Evolutionary conservation across 1,140 invertebrate species (phyloP).

Genomic region (Oncopodura yosiiana): DNA sequence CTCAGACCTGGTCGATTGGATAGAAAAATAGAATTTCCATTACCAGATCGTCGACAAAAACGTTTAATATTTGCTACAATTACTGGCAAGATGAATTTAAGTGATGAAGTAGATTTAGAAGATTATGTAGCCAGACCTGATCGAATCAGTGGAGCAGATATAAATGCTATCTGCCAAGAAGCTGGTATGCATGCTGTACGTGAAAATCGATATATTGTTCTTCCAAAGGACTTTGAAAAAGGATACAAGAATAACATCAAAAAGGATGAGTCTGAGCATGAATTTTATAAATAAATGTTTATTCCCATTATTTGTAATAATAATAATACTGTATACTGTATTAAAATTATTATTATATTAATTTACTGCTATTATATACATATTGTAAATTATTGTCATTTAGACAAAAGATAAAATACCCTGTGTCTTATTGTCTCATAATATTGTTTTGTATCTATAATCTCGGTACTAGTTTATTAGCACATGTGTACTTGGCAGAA

Average conservation of each 20-base stretch:
- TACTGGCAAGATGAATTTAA: conserved; percentile 98
- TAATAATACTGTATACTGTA: too few relatives aligned
- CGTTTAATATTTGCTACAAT: conserved; percentile 97
- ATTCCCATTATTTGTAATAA: too few relatives aligned
- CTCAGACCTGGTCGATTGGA: conserved; percentile 93
- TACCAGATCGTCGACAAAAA: conserved; percentile 95
- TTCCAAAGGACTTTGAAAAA: conserved; percentile 99
- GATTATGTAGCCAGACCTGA: conserved; percentile 98
- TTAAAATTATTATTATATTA: too few relatives aligned
- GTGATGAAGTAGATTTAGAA: conserved; percentile 97
- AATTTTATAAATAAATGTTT: conserved; percentile 91
- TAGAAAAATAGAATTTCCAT: conserved; percentile 97
- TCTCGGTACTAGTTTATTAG: too few relatives aligned
- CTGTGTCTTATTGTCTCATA: too few relatives aligned
- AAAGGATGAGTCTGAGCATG: conserved; percentile 98
- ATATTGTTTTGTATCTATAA: too few relatives aligned
- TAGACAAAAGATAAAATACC: too few relatives aligned
- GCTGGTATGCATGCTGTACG: conserved; percentile 91
- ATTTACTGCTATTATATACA: too few relatives aligned
- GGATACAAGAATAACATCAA: conserved; percentile 99
- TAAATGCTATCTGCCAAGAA: conserved; percentile 99
- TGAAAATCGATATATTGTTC: conserved; percentile 96
- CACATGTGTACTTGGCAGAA: too few relatives aligned
- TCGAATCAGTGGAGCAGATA: conserved; percentile 96
- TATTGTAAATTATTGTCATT: too few relatives aligned